Conservation (phyloP, 2,113 vertebrate genomes). For the Brachyhypopomus gauderio region DNA sequence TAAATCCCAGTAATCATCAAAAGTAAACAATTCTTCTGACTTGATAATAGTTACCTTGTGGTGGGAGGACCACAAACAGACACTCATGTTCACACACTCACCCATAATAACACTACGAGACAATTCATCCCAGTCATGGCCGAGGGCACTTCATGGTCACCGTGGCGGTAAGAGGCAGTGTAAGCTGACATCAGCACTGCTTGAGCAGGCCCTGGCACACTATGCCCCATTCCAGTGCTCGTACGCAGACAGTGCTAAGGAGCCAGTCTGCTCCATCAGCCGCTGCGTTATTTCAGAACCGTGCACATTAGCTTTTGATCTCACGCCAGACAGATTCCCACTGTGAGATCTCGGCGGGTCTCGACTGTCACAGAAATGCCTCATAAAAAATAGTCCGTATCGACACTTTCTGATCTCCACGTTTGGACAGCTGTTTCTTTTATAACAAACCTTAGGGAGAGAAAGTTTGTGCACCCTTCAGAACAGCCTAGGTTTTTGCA, state of each 20-base stretch:
- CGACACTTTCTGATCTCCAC: slow-evolving; percentile 39
- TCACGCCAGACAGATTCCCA: slow-evolving; percentile 38
- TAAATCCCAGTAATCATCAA: too few species aligned
- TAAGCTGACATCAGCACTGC: background rate
- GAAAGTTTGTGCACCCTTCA: background rate
- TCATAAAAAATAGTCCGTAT: slow-evolving; percentile 40
- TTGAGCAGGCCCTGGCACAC: background rate
- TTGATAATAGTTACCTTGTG: too few species aligned
- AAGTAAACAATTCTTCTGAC: too few species aligned
- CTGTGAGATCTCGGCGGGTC: slow-evolving; percentile 31
- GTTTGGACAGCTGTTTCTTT: slow-evolving; percentile 52
- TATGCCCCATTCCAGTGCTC: slow-evolving; percentile 12
- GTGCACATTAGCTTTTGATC: slow-evolving; percentile 69
- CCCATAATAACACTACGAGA: background rate
- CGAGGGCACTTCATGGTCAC: background rate
- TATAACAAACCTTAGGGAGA: background rate
- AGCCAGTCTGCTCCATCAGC: slow-evolving; percentile 46
- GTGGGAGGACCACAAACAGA: too few species aligned
- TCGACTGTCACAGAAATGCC: slow-evolving; percentile 43
- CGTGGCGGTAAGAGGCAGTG: background rate
- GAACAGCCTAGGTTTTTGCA: background rate
- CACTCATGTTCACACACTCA: too few species aligned
- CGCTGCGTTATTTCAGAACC: slow-evolving; percentile 70
- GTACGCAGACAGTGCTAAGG: slow-evolving; percentile 17
- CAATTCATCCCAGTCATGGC: slow-evolving; percentile 14